phyloP scores from a whole-genome alignment of 92 coral and sea anemone genomes.

The Umimayanthus kanabou region DNA sequence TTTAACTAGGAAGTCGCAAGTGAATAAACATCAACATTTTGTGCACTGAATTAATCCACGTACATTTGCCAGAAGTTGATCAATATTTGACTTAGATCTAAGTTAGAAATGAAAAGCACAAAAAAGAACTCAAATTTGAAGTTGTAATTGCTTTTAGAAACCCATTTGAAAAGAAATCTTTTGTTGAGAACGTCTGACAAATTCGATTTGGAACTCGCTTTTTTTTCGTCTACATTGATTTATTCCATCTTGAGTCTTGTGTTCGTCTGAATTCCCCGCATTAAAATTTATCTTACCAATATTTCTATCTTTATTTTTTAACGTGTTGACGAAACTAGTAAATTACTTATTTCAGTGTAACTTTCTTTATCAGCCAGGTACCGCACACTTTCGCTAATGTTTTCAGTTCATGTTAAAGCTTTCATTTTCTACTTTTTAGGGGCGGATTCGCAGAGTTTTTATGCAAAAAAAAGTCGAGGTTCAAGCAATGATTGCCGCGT shows the following conservation, averaged over 20 bases:
- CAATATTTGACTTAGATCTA: conserved; percentile 45
- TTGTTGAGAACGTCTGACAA: conserved; percentile 30
- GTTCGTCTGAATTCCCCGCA: background rate
- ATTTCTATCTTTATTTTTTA: background rate
- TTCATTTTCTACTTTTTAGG: background rate
- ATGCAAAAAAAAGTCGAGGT: background rate
- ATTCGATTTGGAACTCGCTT: conserved; percentile 13
- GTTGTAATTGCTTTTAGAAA: conserved; percentile 44
- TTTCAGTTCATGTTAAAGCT: background rate
- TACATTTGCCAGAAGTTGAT: conserved; percentile 26
- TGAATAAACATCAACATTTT: conserved; percentile 30
- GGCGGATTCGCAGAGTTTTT: background rate
- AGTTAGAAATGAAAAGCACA: conserved; percentile 37
- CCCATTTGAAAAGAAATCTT: conserved; percentile 24
- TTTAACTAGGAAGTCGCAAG: conserved; percentile 41
- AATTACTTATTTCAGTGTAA: conserved; percentile 8
- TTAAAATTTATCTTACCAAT: background rate
- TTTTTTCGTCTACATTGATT: background rate
- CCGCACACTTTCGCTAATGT: conserved; percentile 10
- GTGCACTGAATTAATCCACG: conserved; percentile 46
- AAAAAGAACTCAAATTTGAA: conserved; percentile 39
- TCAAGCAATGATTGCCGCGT: background rate
- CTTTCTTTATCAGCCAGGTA: background rate
- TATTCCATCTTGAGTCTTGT: conserved; percentile 1
- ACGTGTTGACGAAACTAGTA: conserved; percentile 10